Evolutionary conservation across 2,888 invertebrate species (phyloP).

Genomic region (Amblyteles armatorius): DNA sequence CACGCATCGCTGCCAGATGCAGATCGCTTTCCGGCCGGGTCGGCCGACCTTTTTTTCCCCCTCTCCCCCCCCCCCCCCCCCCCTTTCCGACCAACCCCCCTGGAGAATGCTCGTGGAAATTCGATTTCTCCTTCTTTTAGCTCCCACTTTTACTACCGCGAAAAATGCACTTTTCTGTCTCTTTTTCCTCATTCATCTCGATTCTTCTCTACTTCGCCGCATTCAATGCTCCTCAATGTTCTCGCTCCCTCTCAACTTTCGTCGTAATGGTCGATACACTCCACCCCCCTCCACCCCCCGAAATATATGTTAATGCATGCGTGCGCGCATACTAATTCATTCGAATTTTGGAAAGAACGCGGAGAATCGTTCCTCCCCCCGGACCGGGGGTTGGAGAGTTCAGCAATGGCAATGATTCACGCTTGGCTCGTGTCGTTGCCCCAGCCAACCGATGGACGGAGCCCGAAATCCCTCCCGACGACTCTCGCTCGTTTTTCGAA

Average conservation of each 20-base stretch:
- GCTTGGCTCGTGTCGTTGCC: slow-evolving; percentile 65
- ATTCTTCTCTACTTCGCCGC: slow-evolving; percentile 64
- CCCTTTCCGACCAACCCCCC: slow-evolving; percentile 37
- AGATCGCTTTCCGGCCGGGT: slow-evolving; percentile 72
- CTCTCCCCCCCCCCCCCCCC: slow-evolving; percentile 58
- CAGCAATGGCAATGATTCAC: slow-evolving; percentile 76
- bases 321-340: slow-evolving; percentile 83
- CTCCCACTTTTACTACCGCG: slow-evolving; percentile 19
- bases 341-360: slow-evolving; percentile 79
- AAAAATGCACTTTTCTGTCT: slow-evolving; percentile 62
- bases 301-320: slow-evolving; percentile 79
- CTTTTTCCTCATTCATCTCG: slow-evolving; percentile 69
- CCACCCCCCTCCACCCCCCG: slow-evolving; percentile 69
- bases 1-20: slow-evolving; percentile 73
- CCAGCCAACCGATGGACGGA: slow-evolving; percentile 28
- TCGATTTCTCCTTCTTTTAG: slow-evolving; percentile 73
- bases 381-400: slow-evolving; percentile 43
- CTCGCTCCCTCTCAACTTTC: slow-evolving; percentile 7
- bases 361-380: neutral
- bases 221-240: slow-evolving; percentile 56
- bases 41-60: slow-evolving; percentile 46
- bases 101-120: slow-evolving; percentile 78
- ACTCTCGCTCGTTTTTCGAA: slow-evolving; percentile 4
- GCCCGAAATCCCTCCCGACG: slow-evolving; percentile 3
- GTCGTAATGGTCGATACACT: slow-evolving; percentile 79